Evolutionary conservation across 2,797 vertebrate species (phyloP), one percentile per base, ranked within the genome.

Genomic region (Triplophysa bombifrons): DNA sequence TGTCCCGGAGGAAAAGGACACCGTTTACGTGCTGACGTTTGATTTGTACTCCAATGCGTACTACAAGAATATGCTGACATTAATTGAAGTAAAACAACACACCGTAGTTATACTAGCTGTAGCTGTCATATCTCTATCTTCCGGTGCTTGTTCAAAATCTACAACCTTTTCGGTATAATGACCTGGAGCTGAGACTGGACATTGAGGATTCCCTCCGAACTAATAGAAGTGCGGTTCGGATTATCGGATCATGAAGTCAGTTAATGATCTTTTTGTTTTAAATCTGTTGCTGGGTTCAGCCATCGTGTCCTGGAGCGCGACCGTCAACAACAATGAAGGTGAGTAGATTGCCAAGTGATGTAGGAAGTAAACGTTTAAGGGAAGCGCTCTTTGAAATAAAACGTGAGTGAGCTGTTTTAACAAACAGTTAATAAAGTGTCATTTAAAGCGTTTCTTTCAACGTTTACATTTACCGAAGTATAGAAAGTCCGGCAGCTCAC

Each of bases 131-230:
- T 60, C 12, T 9, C 56, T 25, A 60, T 55, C 13, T 27, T 25
- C 46, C 46, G 55, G 48, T 34, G 55, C 73, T 17, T 61, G 34
- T 61, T 16, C 50, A 55, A 56, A 5, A 16, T 53, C 16, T 38
- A 63, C 51, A 41, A 30, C 19, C 7, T 34, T 61, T 10, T 20
- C 53, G 76, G 27, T 74, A 90, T 82, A 82, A 92, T 92, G 91
- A 81, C 4, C 48, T 71, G 72, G 85, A 87, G 88, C 86, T 93
- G 91, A 92, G 84, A 85, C 51, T 74, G 76, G 86, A 79, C 84
- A 69, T 73, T 60, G 10, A 34, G 72, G 78, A 84, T 81, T 84
- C 76, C 87, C 70, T 65, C 75, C 65, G 68, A 78, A 83, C 58
- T 41, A 55, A 19, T 17, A 60, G 56, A 71, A 79, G 65, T 60